Evolutionary conservation across 2,888 invertebrate species (phyloP), one percentile per base, ranked within the genome.

Genomic region (Augiades crinisus): DNA sequence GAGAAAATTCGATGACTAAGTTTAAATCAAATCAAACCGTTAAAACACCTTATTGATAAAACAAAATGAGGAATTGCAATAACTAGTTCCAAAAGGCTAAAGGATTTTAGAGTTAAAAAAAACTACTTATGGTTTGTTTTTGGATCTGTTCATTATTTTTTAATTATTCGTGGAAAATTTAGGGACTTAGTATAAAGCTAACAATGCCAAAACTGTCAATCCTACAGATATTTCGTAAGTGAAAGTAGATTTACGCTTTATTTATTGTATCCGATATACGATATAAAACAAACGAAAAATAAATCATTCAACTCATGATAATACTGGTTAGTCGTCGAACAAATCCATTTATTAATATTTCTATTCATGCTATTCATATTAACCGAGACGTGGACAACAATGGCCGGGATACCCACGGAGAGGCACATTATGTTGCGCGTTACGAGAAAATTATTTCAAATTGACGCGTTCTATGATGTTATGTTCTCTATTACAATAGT

Each of bases 401-500:
- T 50, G 36, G 50, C 43, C 19, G 16, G 43, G 37, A 44, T 49
- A 47, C 49, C 52, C 44, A 52, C 40, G 36, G 45, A 47, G 46
- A 21, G 30, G 41, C 46, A 46, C 54, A 57, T 53, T 53, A 37
- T 53, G 49, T 46, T 38, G 10, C 31, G 67, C 62, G 66, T 76
- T 78, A 79, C 70, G 70, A 70, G 70, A 69, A 75, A 76, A 80
- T 78, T 76, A 79, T 80, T 72, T 71, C 75, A 78, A 78, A 75
- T 73, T 70, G 78, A 68, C 64, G 59, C 60, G 59, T 62, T 63
- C 57, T 67, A 61, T 65, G 58, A 61, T 46, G 54, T 63, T 63
- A 63, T 61, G 53, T 64, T 59, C 63, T 57, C 57, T 61, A 62
- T 58, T 58, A 59, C 58, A 60, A 64, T 64, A 55, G 61, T 54